Evolutionary conservation across 2,797 vertebrate species (phyloP).

Genomic region (Takifugu rubripes): DNA sequence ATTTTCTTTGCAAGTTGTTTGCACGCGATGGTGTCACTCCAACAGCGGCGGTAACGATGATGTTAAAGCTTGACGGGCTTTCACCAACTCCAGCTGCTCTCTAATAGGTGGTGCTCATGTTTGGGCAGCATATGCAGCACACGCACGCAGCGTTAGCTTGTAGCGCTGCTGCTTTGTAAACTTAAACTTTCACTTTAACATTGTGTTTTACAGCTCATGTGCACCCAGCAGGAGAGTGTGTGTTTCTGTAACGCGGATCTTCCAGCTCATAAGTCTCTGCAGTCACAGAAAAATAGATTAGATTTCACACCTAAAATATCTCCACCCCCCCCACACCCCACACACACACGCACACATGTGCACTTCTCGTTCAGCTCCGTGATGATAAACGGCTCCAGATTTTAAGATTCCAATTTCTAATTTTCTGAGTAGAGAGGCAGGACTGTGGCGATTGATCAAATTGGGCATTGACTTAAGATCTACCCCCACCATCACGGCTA

Average conservation of each 20-base stretch:
- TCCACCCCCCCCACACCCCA: constrained; percentile 11
- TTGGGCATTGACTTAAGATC: constrained; percentile 71
- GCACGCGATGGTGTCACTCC: constrained; percentile 49
- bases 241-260: constrained; percentile 16
- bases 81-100: constrained; percentile 41
- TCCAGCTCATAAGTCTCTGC: constrained; percentile 25
- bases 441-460: constrained; percentile 79
- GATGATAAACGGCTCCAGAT: constrained; percentile 80
- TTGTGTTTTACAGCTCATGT: constrained; percentile 12
- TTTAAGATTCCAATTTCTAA: constrained; percentile 82
- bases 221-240: constrained; percentile 2
- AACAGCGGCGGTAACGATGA: constrained; percentile 61
- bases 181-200: constrained; percentile 29
- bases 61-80: constrained; percentile 42
- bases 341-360: constrained; percentile 17
- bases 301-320: constrained; percentile 29
- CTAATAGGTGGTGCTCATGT: too few species aligned
- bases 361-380: constrained; percentile 30
- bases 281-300: constrained; percentile 46
- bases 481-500: constrained; percentile 24
- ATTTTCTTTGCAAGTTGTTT: constrained; percentile 28
- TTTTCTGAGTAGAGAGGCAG: constrained; percentile 80
- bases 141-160: not conserved
- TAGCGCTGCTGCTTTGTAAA: constrained; percentile 6
- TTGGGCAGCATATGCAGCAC: too few species aligned